A percentile compares a stretch with the other conserved stretches of the same genome.
phyloP scores from a whole-genome alignment of 2,113 vertebrate genomes.

The Emydocephalus ijimae region DNA sequence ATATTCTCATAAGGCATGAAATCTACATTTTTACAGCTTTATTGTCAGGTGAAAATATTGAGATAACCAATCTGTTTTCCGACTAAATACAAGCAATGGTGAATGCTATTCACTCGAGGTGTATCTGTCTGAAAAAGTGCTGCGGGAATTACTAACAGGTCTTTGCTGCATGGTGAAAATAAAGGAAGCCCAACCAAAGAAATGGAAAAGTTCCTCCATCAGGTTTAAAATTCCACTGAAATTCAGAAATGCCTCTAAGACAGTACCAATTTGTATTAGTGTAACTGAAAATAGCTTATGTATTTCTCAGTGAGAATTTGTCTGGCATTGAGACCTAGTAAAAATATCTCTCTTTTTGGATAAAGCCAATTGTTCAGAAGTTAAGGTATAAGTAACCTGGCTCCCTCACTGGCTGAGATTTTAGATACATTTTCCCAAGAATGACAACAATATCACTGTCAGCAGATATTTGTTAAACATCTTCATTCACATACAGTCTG shows the following conservation, averaged over 20 bases:
- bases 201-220: slow-evolving; percentile 11
- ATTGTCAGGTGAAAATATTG: background rate
- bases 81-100: slow-evolving; percentile 19
- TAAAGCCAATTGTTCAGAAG: background rate
- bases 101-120: slow-evolving; percentile 16
- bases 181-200: background rate
- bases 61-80: slow-evolving; percentile 20
- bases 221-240: slow-evolving; percentile 13
- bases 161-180: slow-evolving; percentile 40
- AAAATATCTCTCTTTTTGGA: background rate
- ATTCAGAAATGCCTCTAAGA: background rate
- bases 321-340: background rate
- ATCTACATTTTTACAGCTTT: background rate
- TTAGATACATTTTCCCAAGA: background rate
- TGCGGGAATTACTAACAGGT: slow-evolving; percentile 35
- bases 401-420: background rate
- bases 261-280: slow-evolving; percentile 35
- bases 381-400: background rate
- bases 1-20: slow-evolving; percentile 3
- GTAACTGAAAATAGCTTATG: background rate
- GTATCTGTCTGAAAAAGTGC: background rate
- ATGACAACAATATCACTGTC: background rate
- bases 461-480: background rate
- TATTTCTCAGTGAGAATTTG: background rate
- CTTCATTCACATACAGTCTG: background rate